These are phyloP conservation scores for Hemicrepidius hirtus DNA, from an alignment of 2,888 invertebrate genomes.

Conservation along the genomic window DNA sequence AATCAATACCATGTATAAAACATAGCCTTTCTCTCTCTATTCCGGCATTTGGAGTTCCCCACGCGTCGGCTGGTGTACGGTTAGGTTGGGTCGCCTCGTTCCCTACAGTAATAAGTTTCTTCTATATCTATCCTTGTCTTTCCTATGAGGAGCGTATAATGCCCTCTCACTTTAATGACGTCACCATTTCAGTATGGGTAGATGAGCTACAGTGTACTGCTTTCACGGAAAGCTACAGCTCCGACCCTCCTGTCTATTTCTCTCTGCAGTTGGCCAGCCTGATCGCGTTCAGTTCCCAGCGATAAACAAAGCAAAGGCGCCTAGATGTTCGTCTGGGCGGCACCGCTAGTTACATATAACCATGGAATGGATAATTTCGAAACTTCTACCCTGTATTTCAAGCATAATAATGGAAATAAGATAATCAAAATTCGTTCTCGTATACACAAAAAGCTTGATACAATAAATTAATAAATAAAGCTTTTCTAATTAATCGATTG, in stretches of 20 bases:
- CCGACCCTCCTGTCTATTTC: slow-evolving; percentile 73
- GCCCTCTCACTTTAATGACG: slow-evolving; percentile 68
- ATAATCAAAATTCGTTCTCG: slow-evolving; percentile 72
- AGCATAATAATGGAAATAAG: slow-evolving; percentile 73
- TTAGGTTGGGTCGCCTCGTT: slow-evolving; percentile 71
- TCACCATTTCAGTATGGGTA: slow-evolving; percentile 71
- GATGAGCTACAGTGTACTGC: slow-evolving; percentile 71
- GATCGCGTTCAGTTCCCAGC: slow-evolving; percentile 58
- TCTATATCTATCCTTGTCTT: slow-evolving; percentile 61
- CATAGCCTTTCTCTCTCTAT: slow-evolving; percentile 71
- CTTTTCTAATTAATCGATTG: too few species aligned
- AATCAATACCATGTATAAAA: slow-evolving; percentile 71
- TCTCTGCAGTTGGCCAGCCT: slow-evolving; percentile 69
- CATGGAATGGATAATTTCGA: slow-evolving; percentile 74
- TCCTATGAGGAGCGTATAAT: slow-evolving; percentile 5
- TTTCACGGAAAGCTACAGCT: slow-evolving; percentile 73
- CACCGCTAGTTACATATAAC: slow-evolving; percentile 72
- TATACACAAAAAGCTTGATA: slow-evolving; percentile 45
- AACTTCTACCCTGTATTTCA: slow-evolving; percentile 73
- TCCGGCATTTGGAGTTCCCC: slow-evolving; percentile 72
- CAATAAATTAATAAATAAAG: background rate
- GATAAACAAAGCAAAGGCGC: slow-evolving; percentile 68
- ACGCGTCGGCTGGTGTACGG: slow-evolving; percentile 69
- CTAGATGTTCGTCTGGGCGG: slow-evolving; percentile 63
- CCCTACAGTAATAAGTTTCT: slow-evolving; percentile 70